These are phyloP conservation scores for Amphipoea oculea DNA, from an alignment of 2,888 invertebrate genomes.

Conservation along the genomic window DNA sequence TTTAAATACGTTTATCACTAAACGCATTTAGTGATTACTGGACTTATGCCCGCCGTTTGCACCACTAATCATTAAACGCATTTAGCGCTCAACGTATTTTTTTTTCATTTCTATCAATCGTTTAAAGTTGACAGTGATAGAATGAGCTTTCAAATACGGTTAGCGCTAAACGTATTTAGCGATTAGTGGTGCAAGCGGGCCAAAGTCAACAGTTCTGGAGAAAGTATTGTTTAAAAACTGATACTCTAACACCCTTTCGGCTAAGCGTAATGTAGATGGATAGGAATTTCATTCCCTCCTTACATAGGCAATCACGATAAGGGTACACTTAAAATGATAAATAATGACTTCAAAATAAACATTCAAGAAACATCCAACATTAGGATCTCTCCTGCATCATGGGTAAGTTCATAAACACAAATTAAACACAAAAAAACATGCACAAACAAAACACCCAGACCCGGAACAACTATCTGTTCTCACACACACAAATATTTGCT, in stretches of 20 bases:
- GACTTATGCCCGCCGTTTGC: neutral
- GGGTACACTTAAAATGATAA: neutral
- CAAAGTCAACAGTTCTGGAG: neutral
- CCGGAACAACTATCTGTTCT: slow-evolving; percentile 15
- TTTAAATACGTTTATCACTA: neutral
- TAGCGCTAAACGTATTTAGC: neutral
- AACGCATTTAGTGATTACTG: neutral
- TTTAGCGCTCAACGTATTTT: neutral
- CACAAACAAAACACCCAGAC: slow-evolving; percentile 53
- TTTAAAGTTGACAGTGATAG: neutral
- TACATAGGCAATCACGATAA: neutral
- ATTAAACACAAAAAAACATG: slow-evolving; percentile 37
- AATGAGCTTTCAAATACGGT: neutral
- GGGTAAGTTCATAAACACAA: slow-evolving; percentile 11
- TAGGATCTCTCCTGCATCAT: neutral
- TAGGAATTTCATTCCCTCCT: neutral
- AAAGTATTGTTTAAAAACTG: neutral
- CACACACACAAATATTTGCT: slow-evolving; percentile 17
- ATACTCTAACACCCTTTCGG: neutral
- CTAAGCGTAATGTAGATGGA: neutral
- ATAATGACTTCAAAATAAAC: neutral
- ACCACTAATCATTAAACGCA: neutral
- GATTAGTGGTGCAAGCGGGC: neutral
- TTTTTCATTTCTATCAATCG: neutral
- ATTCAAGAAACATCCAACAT: neutral